phyloP scores from a whole-genome alignment of 2,888 invertebrate genomes.

The Autographa pulchrina region DNA sequence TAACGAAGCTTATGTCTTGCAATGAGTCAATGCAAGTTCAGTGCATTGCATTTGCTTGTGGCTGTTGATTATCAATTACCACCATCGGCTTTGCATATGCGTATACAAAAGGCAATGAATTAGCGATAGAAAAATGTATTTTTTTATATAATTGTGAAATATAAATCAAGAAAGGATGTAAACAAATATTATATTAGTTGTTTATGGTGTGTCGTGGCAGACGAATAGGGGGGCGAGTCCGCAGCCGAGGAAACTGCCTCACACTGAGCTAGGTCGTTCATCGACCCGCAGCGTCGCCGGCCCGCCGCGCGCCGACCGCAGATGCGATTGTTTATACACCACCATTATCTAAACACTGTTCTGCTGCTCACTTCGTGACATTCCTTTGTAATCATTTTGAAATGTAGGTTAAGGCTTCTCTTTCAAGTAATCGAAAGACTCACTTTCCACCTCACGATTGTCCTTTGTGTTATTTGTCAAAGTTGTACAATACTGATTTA shows the following conservation, averaged over 20 bases:
- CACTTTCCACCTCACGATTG: conserved; percentile 50
- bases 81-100: not conserved
- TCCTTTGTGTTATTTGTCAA: conserved; percentile 35
- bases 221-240: conserved; percentile 64
- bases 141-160: not conserved
- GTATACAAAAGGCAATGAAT: conserved; percentile 3
- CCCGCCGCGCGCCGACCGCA: conserved; percentile 70
- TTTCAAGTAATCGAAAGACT: conserved; percentile 69
- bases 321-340: conserved; percentile 84
- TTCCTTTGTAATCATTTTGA: conserved; percentile 84
- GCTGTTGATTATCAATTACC: conserved; percentile 1
- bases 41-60: conserved; percentile 4
- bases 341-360: conserved; percentile 85
- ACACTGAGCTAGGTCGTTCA: conserved; percentile 86
- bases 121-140: not conserved
- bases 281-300: conserved; percentile 76
- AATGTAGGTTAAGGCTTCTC: conserved; percentile 86
- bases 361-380: conserved; percentile 84
- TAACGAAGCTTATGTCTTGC: conserved; percentile 2
- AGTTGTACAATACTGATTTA: conserved; percentile 26
- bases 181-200: conserved; percentile 44
- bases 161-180: not conserved
- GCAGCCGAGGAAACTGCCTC: conserved; percentile 69
- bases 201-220: conserved; percentile 52
- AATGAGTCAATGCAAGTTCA: conserved; percentile 4